Percentiles rank a stretch among this genome's conserved stretches.
Evolutionary conservation across 2,888 invertebrate species (phyloP).

Genomic region (Caenorhabditis zanzibari): DNA sequence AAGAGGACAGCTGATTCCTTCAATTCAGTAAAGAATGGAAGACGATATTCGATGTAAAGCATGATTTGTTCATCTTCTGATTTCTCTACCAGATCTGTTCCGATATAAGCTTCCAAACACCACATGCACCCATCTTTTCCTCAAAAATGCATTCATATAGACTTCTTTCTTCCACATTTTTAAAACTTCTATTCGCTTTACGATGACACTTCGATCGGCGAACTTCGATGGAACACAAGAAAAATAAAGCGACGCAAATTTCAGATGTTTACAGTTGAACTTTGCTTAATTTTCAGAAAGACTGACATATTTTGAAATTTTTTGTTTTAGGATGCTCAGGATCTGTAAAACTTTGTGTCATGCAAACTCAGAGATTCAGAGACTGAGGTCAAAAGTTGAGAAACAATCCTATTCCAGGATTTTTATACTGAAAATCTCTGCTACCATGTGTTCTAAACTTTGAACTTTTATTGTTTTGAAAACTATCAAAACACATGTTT

Average conservation of each 20-base stretch:
- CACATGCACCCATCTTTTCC: conserved; percentile 17
- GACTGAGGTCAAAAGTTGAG: too few relatives aligned
- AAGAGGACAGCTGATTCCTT: not conserved
- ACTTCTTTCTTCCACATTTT: conserved; percentile 34
- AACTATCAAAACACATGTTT: not conserved
- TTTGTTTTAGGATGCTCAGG: not conserved
- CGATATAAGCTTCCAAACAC: conserved; percentile 25
- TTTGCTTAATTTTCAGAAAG: not conserved
- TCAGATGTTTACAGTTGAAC: not conserved
- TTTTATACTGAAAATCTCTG: too few relatives aligned
- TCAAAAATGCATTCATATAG: not conserved
- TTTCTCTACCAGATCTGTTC: not conserved
- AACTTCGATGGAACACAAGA: conserved; percentile 26
- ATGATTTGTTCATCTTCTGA: not conserved
- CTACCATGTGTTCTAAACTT: not conserved
- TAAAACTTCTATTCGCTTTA: conserved; percentile 22
- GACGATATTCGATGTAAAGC: not conserved
- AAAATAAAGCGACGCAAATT: not conserved
- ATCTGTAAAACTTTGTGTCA: not conserved
- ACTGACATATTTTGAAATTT: not conserved
- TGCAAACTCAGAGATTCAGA: too few relatives aligned
- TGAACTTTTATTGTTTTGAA: conserved; percentile 4
- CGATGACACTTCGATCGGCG: conserved; percentile 39
- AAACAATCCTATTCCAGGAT: too few relatives aligned
- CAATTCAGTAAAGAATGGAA: not conserved